These are phyloP conservation scores for Steinernema carpocapsae DNA, from an alignment of 2,888 invertebrate species.

Conservation along the genomic window DNA sequence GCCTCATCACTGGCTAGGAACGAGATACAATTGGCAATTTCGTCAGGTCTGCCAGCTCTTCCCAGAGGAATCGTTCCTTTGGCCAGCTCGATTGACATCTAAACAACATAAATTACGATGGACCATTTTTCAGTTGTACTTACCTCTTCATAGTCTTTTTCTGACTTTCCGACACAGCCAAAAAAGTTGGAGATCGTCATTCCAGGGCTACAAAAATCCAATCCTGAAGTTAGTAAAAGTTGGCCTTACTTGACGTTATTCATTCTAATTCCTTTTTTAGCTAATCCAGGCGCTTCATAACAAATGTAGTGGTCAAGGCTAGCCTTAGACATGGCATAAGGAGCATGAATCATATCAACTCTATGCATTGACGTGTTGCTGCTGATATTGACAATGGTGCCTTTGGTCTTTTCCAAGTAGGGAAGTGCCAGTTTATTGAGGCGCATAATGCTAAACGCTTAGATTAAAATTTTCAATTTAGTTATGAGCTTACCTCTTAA, in stretches of 20 bases:
- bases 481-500: neutral
- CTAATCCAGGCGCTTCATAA: slow-evolving; percentile 17
- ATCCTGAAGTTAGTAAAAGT: neutral
- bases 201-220: neutral
- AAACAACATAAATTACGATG: no score
- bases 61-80: neutral
- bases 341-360: neutral
- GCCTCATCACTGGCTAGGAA: slow-evolving; percentile 14
- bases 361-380: neutral
- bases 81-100: neutral
- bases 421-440: slow-evolving; percentile 31
- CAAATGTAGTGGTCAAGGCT: slow-evolving; percentile 35
- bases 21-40: neutral
- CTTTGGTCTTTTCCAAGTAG: slow-evolving; percentile 36
- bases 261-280: slow-evolving; percentile 31
- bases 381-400: slow-evolving; percentile 35
- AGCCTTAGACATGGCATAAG: slow-evolving; percentile 21
- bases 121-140: neutral
- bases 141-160: neutral
- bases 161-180: neutral
- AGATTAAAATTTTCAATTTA: neutral
- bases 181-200: neutral
- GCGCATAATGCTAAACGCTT: slow-evolving; percentile 30
- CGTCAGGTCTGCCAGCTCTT: neutral
- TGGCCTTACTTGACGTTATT: slow-evolving; percentile 31